These are phyloP conservation scores for Vidua macroura DNA, from an alignment of 2,113 vertebrate genomes.

Conservation along the genomic window DNA sequence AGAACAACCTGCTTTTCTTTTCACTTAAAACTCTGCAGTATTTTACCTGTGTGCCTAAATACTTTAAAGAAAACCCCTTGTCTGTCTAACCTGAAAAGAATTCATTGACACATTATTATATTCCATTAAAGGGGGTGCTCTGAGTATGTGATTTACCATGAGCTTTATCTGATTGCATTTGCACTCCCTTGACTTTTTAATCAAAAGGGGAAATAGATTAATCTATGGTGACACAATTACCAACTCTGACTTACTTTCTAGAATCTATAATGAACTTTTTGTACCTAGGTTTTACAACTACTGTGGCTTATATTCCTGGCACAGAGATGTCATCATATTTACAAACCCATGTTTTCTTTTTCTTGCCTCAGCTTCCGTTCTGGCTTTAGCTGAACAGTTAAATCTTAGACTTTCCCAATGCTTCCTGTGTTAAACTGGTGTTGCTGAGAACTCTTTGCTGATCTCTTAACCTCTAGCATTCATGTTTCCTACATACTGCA, in stretches of 20 bases:
- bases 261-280: not conserved
- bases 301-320: slow-evolving; percentile 28
- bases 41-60: not conserved
- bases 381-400: not conserved
- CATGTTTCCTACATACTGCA: not conserved
- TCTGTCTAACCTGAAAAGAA: not conserved
- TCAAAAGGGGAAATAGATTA: not conserved
- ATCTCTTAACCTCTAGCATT: not conserved
- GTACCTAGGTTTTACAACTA: not conserved
- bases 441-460: not conserved
- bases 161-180: not conserved
- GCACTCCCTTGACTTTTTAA: not conserved
- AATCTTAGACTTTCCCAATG: not conserved
- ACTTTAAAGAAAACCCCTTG: not conserved
- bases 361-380: slow-evolving; percentile 26
- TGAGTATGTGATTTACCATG: not conserved
- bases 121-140: not conserved
- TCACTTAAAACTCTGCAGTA: not conserved
- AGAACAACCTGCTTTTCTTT: not conserved
- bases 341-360: not conserved
- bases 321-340: not conserved
- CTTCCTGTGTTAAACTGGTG: not conserved
- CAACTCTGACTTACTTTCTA: not conserved
- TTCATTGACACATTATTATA: not conserved
- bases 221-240: not conserved